Evolutionary conservation across 2,888 invertebrate species (phyloP), one percentile per base, ranked within the genome.

Genomic region (Tromatobia lineatoria): DNA sequence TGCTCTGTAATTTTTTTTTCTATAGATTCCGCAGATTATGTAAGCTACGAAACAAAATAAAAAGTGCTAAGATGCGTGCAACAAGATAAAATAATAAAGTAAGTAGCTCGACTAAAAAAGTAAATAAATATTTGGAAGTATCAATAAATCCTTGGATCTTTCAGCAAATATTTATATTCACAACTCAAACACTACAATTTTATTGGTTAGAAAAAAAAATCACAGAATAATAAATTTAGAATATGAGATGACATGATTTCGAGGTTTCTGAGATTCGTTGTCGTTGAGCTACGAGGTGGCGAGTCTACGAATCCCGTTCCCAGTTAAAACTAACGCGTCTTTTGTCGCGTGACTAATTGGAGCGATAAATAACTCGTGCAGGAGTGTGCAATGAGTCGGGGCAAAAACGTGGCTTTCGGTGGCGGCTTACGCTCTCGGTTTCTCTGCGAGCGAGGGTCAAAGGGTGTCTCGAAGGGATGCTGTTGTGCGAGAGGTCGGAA

Each of bases 341-440:
- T 89, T 90, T 89, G 91, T 91, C 90, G 89, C 89, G 87, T 90
- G 90, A 91, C 91, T 91, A 91, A 91, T 91, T 90, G 90, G 85
- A 86, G 80, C 86, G 89, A 91, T 91, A 89, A 90, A 91, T 90
- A 91, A 91, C 87, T 76, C 79, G 86, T 57, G 42, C 66, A 20
- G 54, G 38, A 45, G 71, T 57, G 25, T 15, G 54, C 34, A n/a
- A 25, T 59, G 61, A 47, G 15, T 13, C 42, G 64, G 71, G n/a
- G 87, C 86, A 90, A 89, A 90, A 90, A 86, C 81, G 73, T 42
- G 74, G 85, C 80, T 74, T 80, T 75, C 78, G 57, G 78, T 71
- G 70, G 74, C 82, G 70, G 77, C 82, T 76, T 64, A 74, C 67
- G 57, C 70, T 45, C 50, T 71, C n/a, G 80, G 75, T 59, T 80